A percentile compares a stretch with the other conserved stretches of the same genome.
Evolutionary conservation across 2,113 vertebrate genomes (phyloP).

Genomic region (Empidonax traillii): DNA sequence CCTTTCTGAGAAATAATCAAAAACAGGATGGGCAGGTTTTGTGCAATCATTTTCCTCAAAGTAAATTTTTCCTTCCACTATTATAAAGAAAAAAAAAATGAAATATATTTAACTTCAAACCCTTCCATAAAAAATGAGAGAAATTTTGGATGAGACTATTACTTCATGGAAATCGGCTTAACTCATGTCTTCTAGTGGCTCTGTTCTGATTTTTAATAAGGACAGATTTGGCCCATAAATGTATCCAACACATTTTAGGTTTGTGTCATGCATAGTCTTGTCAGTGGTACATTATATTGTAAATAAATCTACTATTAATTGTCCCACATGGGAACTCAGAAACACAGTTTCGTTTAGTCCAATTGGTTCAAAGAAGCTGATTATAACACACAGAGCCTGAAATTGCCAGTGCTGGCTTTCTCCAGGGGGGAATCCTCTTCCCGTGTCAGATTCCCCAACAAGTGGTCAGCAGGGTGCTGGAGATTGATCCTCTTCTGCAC

Average conservation of each 20-base stretch:
- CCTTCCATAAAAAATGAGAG: background rate
- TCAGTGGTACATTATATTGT: background rate
- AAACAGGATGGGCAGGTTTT: rapidly evolving
- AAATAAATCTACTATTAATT: background rate
- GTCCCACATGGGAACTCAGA: background rate
- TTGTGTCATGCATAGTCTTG: background rate
- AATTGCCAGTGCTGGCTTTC: background rate
- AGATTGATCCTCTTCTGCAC: background rate
- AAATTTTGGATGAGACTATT: background rate
- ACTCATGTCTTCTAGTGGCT: rapidly evolving
- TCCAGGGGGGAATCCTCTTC: background rate
- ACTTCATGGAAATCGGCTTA: background rate
- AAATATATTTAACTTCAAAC: background rate
- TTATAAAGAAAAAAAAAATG: background rate
- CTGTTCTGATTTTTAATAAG: background rate
- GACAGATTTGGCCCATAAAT: background rate
- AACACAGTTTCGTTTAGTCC: background rate
- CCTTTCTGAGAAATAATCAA: background rate
- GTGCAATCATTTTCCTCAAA: background rate
- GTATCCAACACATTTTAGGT: background rate
- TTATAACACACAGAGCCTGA: background rate
- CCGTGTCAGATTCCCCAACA: background rate
- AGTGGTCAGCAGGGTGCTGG: background rate
- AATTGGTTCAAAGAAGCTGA: background rate
- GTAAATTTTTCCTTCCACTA: background rate